Evolutionary conservation across 1,140 invertebrate species (phyloP).

Genomic region (Himalopsyche phryganea): DNA sequence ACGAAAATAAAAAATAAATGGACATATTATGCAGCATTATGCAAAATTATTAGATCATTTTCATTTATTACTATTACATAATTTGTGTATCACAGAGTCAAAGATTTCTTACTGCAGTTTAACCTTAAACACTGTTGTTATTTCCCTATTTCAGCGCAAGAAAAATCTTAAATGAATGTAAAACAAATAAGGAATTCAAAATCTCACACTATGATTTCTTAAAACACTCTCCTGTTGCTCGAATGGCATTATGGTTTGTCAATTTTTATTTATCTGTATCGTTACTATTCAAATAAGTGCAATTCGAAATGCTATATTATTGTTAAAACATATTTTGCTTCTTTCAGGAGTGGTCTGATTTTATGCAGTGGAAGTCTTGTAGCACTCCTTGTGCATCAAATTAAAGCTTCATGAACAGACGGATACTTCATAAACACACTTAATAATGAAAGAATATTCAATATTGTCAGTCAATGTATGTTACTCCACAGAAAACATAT

Average conservation of each 20-base stretch:
- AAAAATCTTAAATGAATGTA: conserved; percentile 51
- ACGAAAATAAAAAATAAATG: no score
- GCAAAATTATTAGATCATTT: no score
- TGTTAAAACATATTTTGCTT: neutral
- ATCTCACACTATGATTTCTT: conserved; percentile 48
- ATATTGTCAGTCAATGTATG: no score
- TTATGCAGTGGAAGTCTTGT: conserved; percentile 44
- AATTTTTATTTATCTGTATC: conserved; percentile 5
- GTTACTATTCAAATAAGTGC: neutral
- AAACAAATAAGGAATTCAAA: conserved; percentile 45
- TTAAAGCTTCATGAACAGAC: conserved; percentile 24
- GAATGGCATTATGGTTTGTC: conserved; percentile 47
- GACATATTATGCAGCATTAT: no score
- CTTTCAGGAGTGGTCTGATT: conserved; percentile 47
- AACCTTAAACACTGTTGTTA: conserved; percentile 8
- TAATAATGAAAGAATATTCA: no score
- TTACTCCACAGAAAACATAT: no score
- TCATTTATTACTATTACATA: no score
- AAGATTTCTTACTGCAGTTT: no score
- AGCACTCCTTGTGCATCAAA: conserved; percentile 41
- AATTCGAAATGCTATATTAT: neutral
- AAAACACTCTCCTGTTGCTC: conserved; percentile 45
- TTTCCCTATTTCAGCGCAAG: conserved; percentile 48
- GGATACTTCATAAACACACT: no score
- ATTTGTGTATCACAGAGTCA: no score